Conservation (phyloP, 2,113 vertebrate genomes). For the Mobula birostris region DNA sequence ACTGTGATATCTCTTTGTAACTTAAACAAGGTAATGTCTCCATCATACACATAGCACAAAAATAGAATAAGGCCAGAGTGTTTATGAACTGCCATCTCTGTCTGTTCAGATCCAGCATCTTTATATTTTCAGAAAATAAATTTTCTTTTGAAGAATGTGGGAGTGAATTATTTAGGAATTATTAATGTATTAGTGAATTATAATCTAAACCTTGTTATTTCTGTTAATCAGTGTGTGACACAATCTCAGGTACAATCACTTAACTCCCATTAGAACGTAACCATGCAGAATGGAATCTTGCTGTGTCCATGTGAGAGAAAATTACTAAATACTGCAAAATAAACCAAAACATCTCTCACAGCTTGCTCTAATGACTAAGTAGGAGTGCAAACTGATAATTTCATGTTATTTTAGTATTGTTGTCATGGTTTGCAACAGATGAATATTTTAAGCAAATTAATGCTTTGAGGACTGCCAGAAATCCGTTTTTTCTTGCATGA, state of each 20-base stretch:
- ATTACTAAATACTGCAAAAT: neutral
- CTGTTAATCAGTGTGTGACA: neutral
- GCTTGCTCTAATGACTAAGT: neutral
- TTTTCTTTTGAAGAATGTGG: neutral
- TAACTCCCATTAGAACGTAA: neutral
- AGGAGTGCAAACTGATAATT: neutral
- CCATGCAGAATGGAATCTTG: neutral
- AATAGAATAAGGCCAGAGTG: neutral
- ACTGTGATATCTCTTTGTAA: neutral
- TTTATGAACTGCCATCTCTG: neutral
- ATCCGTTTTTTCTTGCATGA: slow-evolving; percentile 5
- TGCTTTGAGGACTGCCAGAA: neutral
- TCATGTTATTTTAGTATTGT: neutral
- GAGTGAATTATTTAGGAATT: neutral
- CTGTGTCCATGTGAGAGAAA: neutral
- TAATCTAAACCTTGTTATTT: neutral
- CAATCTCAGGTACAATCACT: neutral
- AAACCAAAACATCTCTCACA: neutral
- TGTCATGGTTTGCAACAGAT: neutral
- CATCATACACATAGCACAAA: neutral
- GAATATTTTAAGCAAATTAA: slow-evolving; percentile 24
- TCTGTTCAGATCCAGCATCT: neutral
- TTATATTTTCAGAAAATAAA: neutral
- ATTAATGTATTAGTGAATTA: neutral
- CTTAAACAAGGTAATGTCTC: neutral